phyloP scores from a whole-genome alignment of 2,113 vertebrate genomes.

The Motacilla alba region DNA sequence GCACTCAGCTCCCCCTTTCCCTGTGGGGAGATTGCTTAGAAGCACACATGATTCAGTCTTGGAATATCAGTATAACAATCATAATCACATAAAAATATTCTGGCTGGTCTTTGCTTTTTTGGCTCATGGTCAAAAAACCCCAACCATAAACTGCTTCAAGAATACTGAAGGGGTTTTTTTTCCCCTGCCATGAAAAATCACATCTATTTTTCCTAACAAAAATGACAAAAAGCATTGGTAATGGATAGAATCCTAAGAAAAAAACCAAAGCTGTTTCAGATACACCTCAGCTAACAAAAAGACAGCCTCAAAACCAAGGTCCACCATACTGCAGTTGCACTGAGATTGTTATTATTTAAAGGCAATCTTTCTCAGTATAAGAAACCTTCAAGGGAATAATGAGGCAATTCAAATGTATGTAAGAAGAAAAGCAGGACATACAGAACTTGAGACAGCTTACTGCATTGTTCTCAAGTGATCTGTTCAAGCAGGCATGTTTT shows the following conservation, averaged over 20 bases:
- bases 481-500: background rate
- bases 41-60: background rate
- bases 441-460: background rate
- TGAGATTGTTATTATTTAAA: background rate
- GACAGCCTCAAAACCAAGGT: background rate
- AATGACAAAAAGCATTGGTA: background rate
- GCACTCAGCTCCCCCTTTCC: background rate
- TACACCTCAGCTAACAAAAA: background rate
- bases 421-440: background rate
- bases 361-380: background rate
- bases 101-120: background rate
- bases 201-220: background rate
- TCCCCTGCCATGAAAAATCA: background rate
- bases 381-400: background rate
- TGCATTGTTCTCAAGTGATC: background rate
- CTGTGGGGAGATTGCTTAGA: background rate
- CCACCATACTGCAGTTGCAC: background rate
- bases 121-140: background rate
- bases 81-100: background rate
- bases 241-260: background rate
- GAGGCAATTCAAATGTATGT: background rate
- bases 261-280: background rate
- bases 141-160: background rate
- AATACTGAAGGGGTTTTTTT: accelerated
- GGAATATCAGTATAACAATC: background rate